A percentile compares a stretch with the other conserved stretches of the same genome.
Conservation (phyloP, 2,797 vertebrate species). For the Neopelma chrysocephalum region DNA sequence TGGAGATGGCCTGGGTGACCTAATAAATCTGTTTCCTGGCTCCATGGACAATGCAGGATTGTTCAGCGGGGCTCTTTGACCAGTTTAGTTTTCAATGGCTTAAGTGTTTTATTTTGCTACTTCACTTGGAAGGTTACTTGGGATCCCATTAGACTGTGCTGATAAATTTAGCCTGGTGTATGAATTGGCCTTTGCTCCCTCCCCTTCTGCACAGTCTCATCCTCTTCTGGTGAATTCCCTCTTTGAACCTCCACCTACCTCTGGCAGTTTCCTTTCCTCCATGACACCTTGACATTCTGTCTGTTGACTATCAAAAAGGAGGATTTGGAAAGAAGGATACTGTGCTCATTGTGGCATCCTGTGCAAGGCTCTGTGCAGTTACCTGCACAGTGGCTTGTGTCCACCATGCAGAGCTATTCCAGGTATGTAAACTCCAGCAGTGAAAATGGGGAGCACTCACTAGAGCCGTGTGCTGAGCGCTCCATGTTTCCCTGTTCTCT, state of each 20-base stretch:
- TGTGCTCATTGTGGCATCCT: background rate
- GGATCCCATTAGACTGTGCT: background rate
- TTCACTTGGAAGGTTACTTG: constrained; percentile 35
- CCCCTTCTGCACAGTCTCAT: background rate
- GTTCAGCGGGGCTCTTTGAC: constrained; percentile 40
- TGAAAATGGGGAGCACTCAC: rapidly evolving
- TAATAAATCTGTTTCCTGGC: constrained; percentile 56
- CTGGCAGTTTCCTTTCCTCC: background rate
- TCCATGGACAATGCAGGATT: constrained; percentile 17
- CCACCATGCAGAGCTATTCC: background rate
- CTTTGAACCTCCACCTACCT: background rate
- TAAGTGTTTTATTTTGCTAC: constrained; percentile 45
- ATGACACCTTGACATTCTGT: background rate
- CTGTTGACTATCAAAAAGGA: background rate
- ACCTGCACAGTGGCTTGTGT: background rate
- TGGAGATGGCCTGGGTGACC: constrained; percentile 46
- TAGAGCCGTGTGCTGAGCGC: background rate
- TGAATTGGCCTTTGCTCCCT: constrained; percentile 11
- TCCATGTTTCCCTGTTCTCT: background rate
- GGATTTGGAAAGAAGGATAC: background rate
- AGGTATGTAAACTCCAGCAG: background rate
- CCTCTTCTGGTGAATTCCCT: background rate
- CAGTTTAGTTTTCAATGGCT: constrained; percentile 30
- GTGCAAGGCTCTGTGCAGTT: background rate
- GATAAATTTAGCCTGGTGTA: background rate